Percentiles rank a stretch among this genome's conserved stretches.
Conservation (phyloP, 2,888 invertebrate genomes). For the Dynastes tityus region DNA sequence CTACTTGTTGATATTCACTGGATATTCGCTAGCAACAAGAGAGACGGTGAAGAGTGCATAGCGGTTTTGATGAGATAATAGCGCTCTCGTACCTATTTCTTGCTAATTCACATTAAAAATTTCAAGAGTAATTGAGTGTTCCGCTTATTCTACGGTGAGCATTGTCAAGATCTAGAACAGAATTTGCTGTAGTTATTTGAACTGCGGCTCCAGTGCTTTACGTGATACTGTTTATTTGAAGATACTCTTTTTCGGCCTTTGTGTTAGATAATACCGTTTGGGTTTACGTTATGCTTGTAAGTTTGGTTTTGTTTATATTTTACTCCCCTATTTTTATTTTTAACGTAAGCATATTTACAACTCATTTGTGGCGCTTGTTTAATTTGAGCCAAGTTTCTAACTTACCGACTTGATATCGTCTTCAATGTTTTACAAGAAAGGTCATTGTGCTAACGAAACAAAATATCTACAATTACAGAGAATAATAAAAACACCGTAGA, state of each 20-base stretch:
- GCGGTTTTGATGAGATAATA: not conserved
- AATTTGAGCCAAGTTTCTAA: not conserved
- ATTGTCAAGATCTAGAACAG: conserved; percentile 10
- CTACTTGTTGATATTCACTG: conserved; percentile 41
- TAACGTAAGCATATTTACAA: conserved; percentile 9
- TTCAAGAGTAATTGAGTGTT: conserved; percentile 21
- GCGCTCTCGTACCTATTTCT: conserved; percentile 6
- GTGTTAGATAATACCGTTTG: conserved; percentile 27
- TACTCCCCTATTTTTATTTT: not conserved
- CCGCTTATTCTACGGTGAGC: conserved; percentile 12
- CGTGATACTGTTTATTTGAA: not conserved
- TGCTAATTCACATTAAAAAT: conserved; percentile 4
- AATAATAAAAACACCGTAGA: conserved; percentile 26
- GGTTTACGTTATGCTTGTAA: conserved; percentile 25
- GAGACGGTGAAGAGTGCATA: conserved; percentile 4
- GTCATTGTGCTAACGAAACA: conserved; percentile 30
- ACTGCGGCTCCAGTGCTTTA: conserved; percentile 23
- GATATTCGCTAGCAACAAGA: conserved; percentile 16
- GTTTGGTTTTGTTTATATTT: conserved; percentile 27
- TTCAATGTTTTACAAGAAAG: conserved; percentile 14
- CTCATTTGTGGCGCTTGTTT: conserved; percentile 7
- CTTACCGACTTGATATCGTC: not conserved
- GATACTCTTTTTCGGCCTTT: not conserved
- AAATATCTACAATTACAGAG: conserved; percentile 23
- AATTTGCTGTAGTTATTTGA: not conserved